Conservation (phyloP, 92 coral and sea anemone genomes). For the Porites lobata region DNA sequence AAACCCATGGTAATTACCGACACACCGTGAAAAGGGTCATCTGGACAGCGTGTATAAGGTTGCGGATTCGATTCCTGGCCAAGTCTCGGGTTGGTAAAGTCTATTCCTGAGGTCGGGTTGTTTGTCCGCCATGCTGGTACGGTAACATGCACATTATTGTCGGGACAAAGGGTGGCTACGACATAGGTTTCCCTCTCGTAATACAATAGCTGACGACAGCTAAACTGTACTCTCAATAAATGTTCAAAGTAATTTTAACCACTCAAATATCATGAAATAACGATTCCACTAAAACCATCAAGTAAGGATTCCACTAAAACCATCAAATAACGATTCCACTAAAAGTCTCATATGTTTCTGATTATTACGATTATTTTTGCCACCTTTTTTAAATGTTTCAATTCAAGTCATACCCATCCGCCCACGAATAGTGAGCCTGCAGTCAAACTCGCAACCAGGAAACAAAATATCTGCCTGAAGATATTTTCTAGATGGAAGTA, state of each 20-base stretch:
- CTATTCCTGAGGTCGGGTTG: background rate
- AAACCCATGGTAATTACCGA: too few relatives aligned
- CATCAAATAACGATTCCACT: too few relatives aligned
- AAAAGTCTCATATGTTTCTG: too few relatives aligned
- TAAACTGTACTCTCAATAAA: background rate
- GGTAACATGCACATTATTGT: background rate
- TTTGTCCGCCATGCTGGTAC: background rate
- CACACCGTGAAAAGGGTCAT: too few relatives aligned
- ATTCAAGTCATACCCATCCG: background rate
- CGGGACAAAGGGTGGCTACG: background rate
- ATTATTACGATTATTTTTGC: too few relatives aligned
- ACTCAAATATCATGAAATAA: too few relatives aligned
- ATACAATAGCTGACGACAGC: background rate
- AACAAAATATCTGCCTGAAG: constrained; percentile 24
- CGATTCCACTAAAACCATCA: too few relatives aligned
- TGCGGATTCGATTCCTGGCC: too few relatives aligned
- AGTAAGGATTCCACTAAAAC: too few relatives aligned
- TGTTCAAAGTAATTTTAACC: too few relatives aligned
- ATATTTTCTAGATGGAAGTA: constrained; percentile 10
- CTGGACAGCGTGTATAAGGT: too few relatives aligned
- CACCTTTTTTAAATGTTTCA: background rate
- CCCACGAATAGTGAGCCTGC: constrained; percentile 8
- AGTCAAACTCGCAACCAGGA: constrained; percentile 25
- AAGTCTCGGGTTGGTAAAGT: background rate
- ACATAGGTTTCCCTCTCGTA: background rate